phyloP scores from a whole-genome alignment of 2,797 vertebrate species.

The Alauda arvensis region DNA sequence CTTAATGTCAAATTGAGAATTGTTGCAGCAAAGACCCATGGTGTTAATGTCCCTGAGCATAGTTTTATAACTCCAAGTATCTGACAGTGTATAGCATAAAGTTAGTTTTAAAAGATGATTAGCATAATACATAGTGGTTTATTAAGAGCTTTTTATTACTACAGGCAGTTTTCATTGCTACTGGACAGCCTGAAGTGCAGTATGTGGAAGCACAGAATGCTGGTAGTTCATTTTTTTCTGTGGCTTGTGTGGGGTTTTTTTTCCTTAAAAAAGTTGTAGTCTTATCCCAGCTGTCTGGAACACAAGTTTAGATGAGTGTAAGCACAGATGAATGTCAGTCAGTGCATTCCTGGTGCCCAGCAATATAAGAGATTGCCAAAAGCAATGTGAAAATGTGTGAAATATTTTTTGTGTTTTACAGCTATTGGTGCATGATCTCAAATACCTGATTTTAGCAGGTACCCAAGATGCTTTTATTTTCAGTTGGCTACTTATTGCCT shows the following conservation, averaged over 20 bases:
- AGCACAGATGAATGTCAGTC: neutral
- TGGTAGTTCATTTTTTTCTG: neutral
- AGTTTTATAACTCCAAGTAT: neutral
- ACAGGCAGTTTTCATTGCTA: neutral
- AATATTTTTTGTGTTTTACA: conserved; percentile 24
- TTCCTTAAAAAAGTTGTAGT: neutral
- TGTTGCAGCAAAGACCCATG: neutral
- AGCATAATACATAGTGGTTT: neutral
- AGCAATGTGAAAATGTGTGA: neutral
- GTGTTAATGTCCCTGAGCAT: neutral
- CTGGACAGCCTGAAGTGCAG: neutral
- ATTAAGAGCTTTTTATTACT: neutral
- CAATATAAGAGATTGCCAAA: conserved; percentile 10
- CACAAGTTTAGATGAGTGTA: neutral
- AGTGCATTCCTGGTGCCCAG: neutral
- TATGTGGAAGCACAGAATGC: neutral
- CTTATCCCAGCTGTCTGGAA: neutral
- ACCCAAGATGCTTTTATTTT: conserved; percentile 58
- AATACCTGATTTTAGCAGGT: conserved; percentile 41
- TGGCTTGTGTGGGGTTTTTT: neutral
- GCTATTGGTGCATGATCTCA: conserved; percentile 34
- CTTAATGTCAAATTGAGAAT: neutral
- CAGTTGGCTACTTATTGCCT: conserved; percentile 24
- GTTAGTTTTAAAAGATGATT: neutral
- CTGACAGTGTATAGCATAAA: neutral